Evolutionary conservation across 2,113 vertebrate genomes (phyloP), one percentile per base, ranked within the genome.

Genomic region (Chaenogobius annularis): DNA sequence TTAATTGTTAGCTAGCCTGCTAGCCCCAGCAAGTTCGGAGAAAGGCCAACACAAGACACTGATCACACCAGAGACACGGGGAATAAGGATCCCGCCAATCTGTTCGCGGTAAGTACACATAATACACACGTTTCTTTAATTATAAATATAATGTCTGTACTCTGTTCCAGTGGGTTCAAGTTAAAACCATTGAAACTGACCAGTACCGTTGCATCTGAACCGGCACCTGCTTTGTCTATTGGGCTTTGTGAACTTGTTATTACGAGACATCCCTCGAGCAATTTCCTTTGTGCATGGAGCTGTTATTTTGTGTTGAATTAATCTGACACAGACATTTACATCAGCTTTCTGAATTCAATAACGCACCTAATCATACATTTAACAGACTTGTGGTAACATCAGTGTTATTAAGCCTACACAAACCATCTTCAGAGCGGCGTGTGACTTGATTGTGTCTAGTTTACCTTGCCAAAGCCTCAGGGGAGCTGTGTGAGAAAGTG

Each of bases 1-100:
- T 82, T 72, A 76, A 80, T 46, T 75, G 69, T 75, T 75, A 86
- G 85, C 83, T 83, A 81, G 84, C 78, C 13, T 58, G 88, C 82
- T 88, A 85, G 63, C 86, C 26, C 55, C 70, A 44, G 78, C 85
- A 86, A 84, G 81, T 88, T 86, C 66, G 54, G 31, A 40, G 17
- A 47, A 63, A 37, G 55, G 55, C 62, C 72, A 70, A 19, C 66
- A 47, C 20, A 6, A 66, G 64, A 10, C 74, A n/a, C 58, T 19
- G 64, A 72, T 48, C 52, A 61, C 75, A 62, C 22, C 40, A 67
- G 59, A 69, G 75, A 68, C 63, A 55, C 7, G n/a, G 73, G 80
- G 78, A 37, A 76, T 66, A 43, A 71, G 75, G 83, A 77, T 23
- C 55, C 69, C 70, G 78, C 75, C 77, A 69, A 40, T 76, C 20